Conservation (phyloP, 2,797 vertebrate genomes). For the Enteromius radiatus region DNA sequence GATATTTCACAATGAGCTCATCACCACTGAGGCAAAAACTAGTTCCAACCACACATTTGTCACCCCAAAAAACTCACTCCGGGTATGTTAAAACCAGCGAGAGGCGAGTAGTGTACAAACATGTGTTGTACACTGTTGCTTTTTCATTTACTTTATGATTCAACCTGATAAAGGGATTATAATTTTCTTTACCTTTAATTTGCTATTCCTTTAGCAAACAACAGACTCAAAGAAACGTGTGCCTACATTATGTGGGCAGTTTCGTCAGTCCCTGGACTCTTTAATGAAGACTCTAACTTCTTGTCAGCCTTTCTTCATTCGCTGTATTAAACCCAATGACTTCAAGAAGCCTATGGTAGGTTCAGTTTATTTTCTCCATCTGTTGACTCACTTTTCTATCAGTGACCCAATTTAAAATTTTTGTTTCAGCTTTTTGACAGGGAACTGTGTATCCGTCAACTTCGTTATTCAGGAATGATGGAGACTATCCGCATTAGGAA, state of each 20-base stretch:
- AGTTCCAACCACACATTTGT: conserved; percentile 68
- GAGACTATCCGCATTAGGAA: conserved; percentile 94
- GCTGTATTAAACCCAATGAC: conserved; percentile 97
- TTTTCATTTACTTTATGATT: not conserved
- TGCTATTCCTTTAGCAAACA: conserved; percentile 69
- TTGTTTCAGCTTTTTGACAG: conserved; percentile 87
- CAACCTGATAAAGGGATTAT: not conserved
- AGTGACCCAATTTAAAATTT: not conserved
- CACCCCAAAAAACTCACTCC: conserved; percentile 66
- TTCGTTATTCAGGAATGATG: conserved; percentile 96
- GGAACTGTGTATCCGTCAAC: conserved; percentile 88
- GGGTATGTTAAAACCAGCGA: conserved; percentile 63
- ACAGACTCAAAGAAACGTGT: conserved; percentile 80
- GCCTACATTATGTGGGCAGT: conserved; percentile 88
- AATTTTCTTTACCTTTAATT: not conserved
- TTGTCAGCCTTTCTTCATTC: conserved; percentile 95
- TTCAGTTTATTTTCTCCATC: not conserved
- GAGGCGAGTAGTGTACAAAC: not conserved
- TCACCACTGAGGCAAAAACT: conserved; percentile 52
- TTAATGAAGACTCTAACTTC: conserved; percentile 91
- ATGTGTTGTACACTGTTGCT: not conserved
- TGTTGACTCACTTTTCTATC: not conserved
- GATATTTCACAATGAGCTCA: conserved; percentile 77
- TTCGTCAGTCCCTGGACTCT: conserved; percentile 93
- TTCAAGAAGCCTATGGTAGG: conserved; percentile 94